phyloP scores from a whole-genome alignment of 2,797 vertebrate species.

The Alectoris magna region DNA sequence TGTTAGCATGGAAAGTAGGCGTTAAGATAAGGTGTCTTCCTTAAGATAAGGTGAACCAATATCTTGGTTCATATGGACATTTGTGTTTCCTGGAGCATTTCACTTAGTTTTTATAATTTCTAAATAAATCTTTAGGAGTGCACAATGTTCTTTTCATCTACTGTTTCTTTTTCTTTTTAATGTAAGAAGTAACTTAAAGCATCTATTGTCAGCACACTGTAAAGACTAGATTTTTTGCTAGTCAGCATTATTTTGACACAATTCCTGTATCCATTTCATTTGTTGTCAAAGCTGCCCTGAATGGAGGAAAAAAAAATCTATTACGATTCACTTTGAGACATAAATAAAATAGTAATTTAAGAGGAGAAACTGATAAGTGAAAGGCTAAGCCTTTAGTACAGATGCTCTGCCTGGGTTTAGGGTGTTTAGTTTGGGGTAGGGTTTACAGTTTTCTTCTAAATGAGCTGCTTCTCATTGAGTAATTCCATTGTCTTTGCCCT shows the following conservation, averaged over 20 bases:
- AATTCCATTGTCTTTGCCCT: neutral
- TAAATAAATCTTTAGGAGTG: neutral
- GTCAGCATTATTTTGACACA: neutral
- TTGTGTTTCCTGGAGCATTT: neutral
- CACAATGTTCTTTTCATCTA: neutral
- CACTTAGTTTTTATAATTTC: neutral
- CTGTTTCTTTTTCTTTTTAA: neutral
- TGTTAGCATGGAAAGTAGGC: neutral
- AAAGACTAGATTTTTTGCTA: constrained; percentile 78
- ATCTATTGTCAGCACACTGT: neutral
- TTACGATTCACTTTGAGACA: neutral
- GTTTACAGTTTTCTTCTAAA: neutral
- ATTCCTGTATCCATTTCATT: neutral
- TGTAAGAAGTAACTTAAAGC: neutral
- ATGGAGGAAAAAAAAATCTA: neutral
- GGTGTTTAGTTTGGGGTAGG: neutral
- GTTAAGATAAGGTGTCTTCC: neutral
- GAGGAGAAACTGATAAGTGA: neutral
- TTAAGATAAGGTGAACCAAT: no score
- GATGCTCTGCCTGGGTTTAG: neutral
- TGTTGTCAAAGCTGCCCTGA: neutral
- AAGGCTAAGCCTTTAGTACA: neutral
- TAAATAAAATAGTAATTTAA: neutral
- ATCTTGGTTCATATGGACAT: neutral
- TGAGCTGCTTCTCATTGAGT: neutral